A percentile compares a stretch with the other conserved stretches of the same genome.
These are phyloP conservation scores for pig (Sus scrofa) DNA, from an alignment of 2,113 vertebrate genomes.

Conservation along the genomic window T2T-Sscrofa CM000812.6:24601501-24602000, in stretches of 20 bases:
- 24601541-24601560: slow-evolving; percentile 78
- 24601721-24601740: slow-evolving; percentile 65
- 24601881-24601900: slow-evolving; percentile 55
- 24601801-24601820: slow-evolving; percentile 63
- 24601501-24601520: slow-evolving; percentile 84
- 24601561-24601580: slow-evolving; percentile 78
- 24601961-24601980: background rate
- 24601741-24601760: slow-evolving; percentile 67
- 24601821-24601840: slow-evolving; percentile 58
- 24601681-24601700: slow-evolving; percentile 76
- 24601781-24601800: slow-evolving; percentile 77
- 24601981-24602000: background rate
- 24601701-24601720: slow-evolving; percentile 45
- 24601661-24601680: slow-evolving; percentile 64
- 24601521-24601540: slow-evolving; percentile 84
- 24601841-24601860: slow-evolving; percentile 60
- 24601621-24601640: slow-evolving; percentile 65
- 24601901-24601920: background rate
- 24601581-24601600: slow-evolving; percentile 83
- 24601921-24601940: slow-evolving; percentile 48
- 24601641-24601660: slow-evolving; percentile 62
- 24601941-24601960: background rate
- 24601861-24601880: slow-evolving; percentile 49
- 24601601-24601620: slow-evolving; percentile 41
- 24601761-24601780: slow-evolving; percentile 46